Conservation (phyloP, 2,888 invertebrate species). For the Gryllus longicercus region DNA sequence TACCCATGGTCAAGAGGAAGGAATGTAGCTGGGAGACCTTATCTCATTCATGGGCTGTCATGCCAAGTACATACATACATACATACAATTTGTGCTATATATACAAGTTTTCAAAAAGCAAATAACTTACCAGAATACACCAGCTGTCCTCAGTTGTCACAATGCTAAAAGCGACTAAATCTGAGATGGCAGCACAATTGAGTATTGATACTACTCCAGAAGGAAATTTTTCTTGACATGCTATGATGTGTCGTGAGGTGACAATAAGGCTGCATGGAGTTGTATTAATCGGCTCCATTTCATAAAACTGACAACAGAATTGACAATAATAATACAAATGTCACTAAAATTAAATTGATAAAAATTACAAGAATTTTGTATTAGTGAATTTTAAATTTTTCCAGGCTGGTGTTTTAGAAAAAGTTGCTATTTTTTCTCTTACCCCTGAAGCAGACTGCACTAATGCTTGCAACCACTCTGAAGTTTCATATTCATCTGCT, state of each 20-base stretch:
- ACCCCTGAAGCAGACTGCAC: slow-evolving; percentile 72
- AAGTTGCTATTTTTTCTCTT: slow-evolving; percentile 40
- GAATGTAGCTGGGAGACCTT: too few relatives aligned
- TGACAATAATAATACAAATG: neutral
- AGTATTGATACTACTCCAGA: slow-evolving; percentile 55
- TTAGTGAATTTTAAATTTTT: neutral
- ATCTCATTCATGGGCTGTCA: too few relatives aligned
- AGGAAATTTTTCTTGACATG: slow-evolving; percentile 69
- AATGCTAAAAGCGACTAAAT: slow-evolving; percentile 72
- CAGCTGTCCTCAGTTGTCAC: slow-evolving; percentile 76
- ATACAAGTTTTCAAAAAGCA: neutral
- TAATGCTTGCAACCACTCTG: slow-evolving; percentile 82
- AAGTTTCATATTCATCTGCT: slow-evolving; percentile 79
- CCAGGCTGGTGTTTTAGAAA: neutral
- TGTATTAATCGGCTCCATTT: slow-evolving; percentile 46
- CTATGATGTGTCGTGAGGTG: slow-evolving; percentile 69
- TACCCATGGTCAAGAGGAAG: too few relatives aligned
- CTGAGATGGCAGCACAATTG: slow-evolving; percentile 74
- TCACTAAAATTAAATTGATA: neutral
- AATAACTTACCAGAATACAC: slow-evolving; percentile 66
- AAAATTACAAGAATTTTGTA: neutral
- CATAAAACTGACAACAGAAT: slow-evolving; percentile 29
- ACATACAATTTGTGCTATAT: too few relatives aligned
- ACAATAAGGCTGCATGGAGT: slow-evolving; percentile 71
- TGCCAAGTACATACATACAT: too few relatives aligned